phyloP scores from a whole-genome alignment of 2,113 vertebrate genomes.

The Chunga burmeisteri region DNA sequence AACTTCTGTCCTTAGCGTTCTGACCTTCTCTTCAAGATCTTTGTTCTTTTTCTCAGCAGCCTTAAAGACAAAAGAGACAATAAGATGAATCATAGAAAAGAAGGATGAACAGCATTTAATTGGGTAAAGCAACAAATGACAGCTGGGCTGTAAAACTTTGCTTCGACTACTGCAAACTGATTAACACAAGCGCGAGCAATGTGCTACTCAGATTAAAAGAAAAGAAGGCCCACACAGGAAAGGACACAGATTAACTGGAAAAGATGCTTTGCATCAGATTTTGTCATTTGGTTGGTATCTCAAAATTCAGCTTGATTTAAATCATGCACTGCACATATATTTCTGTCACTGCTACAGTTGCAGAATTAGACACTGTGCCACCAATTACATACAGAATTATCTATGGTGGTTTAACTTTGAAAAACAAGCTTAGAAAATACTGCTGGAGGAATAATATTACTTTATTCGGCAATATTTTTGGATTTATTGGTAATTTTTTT shows the following conservation, averaged over 20 bases:
- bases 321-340: neutral
- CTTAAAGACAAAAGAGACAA: slow-evolving; percentile 71
- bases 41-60: slow-evolving; percentile 86
- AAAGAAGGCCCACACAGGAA: neutral
- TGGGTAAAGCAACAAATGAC: neutral
- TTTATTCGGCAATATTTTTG: neutral
- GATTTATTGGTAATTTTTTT: neutral
- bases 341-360: slow-evolving; percentile 5
- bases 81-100: neutral
- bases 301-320: slow-evolving; percentile 47
- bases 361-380: slow-evolving; percentile 6
- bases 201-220: neutral
- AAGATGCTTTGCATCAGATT: slow-evolving; percentile 48
- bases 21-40: slow-evolving; percentile 85
- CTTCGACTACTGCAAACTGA: neutral
- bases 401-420: neutral
- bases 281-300: slow-evolving; percentile 1
- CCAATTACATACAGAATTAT: slow-evolving; percentile 12
- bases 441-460: neutral
- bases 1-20: slow-evolving; percentile 81
- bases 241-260: slow-evolving; percentile 35
- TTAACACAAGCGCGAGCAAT: neutral
- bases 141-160: neutral
- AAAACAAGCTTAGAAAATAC: slow-evolving; percentile 26
- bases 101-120: neutral